Percentiles rank a stretch among this genome's conserved stretches.
Evolutionary conservation across 2,113 vertebrate species (phyloP).

Genomic region (Grantiella picta): DNA sequence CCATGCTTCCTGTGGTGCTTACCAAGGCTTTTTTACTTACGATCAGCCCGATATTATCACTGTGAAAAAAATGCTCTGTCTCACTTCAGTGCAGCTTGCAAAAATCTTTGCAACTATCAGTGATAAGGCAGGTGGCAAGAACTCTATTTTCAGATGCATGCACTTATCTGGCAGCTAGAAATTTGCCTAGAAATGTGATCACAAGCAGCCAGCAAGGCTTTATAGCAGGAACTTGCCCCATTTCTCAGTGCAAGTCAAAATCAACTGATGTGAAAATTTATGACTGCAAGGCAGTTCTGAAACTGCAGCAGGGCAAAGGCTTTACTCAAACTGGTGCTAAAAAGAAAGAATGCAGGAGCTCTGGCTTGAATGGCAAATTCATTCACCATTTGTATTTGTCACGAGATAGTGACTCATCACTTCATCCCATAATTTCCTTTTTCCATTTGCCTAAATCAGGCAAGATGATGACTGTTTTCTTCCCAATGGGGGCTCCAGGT

Average conservation of each 20-base stretch:
- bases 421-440: conserved; percentile 16
- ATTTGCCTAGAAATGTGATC: background rate
- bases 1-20: background rate
- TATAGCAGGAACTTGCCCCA: background rate
- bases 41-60: background rate
- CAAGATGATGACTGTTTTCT: background rate
- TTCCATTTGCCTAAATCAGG: background rate
- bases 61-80: background rate
- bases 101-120: background rate
- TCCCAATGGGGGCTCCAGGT: background rate
- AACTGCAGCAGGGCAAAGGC: background rate
- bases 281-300: background rate
- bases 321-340: background rate
- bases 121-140: background rate
- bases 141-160: background rate
- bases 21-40: background rate
- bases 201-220: background rate
- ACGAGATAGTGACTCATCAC: background rate
- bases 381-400: background rate
- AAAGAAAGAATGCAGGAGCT: background rate
- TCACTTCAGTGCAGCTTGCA: background rate
- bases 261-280: background rate
- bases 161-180: background rate
- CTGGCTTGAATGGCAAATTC: background rate
- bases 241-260: background rate